Evolutionary conservation across 37 sponge, comb jelly and placozoan species (phyloP), one percentile per base, ranked within the genome.

Genomic region (Mnemiopsis leidyi): DNA sequence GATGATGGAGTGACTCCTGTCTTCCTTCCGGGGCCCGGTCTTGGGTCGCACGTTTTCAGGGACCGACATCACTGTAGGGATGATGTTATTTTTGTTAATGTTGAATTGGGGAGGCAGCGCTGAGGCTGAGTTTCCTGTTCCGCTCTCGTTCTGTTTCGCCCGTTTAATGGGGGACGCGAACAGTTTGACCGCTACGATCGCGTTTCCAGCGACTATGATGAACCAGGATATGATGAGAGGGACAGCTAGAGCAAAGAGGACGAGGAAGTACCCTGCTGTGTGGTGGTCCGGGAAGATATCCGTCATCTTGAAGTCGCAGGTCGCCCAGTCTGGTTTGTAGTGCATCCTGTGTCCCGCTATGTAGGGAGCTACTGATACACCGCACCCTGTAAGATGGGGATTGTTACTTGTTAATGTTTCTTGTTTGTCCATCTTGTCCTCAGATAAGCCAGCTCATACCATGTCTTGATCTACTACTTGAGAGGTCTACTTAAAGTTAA

Each of bases 291-390:
- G 79, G 36, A 77, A 33, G 3, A 77, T 77, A 33, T 77, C 79
- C 35, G 32, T 77, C 79, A 77, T 77, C 32, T 77, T 77, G 79
- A 77, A 77, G 18, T 77, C 79, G 36, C 79, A 77, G 20, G 32
- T 77, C 0, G 32, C 26, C 79, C 79, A 77, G 7, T 26, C 26
- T 28, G 35, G 20, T 31, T 32, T 33, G 35, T 77, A 77, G 1
- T 32, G 30, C 79, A 77, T 77, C 20, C 18, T 31, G 26, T 31
- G 36, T 34, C 79, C 79, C 18, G 36, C 79, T 20, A 77, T 77
- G 79, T 33, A 77, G 79, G 79, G 79, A 1, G 32, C 32, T 5
- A 36, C 33, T 1, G 79, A 33, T 32, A 77, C 79, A 1, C 32
- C 26, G 20, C 33, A 18, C 30, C 79, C 79, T 77, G 30, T 28